Base-by-base conservation (phyloP, 1,140 invertebrate genomes). In the Mycetomoellerius zeteki region DNA sequence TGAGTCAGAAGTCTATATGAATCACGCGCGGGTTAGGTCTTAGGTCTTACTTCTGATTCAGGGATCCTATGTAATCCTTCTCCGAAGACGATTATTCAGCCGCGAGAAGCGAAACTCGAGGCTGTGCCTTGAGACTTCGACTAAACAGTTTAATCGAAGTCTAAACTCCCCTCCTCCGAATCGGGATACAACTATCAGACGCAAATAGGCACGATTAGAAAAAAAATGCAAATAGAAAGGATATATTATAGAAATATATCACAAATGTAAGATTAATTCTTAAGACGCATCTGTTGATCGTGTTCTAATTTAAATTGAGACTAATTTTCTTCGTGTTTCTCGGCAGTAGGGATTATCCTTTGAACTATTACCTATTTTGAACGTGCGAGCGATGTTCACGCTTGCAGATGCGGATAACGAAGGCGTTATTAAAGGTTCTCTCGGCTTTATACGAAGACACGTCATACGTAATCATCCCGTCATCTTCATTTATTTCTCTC, bases 401-500 rank as follows among this genome's bases (percentile, higher is more conserved):
- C 54, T 76, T 21, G 33, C 73, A 21, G 73, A 76, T 43, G 54
- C 54, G 54, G n/a, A 21, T 60, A 60, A n/a, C 19, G 24, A 64
- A 65, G 43, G 24, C 33, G 19, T 65, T 47, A 78, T 65, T 47
- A 78, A 78, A 47, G 19, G 37, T 47, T 37, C 8, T 24, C 33
- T 77, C 54, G 8, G 30, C 33, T 77, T 64, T 77, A 27, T 47
- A 47, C 47, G 4, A 65, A 8, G 24, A 65, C 54, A 65, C 24
- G 37, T 50, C 37, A 78, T n/a, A 78, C 60, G 30, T 43, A 76
- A 76, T 76, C 30, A 60, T 76, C n/a, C 30, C 30, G 54, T 76
- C 54, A 69, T 73, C 43, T 78, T 65, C 54, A 21, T 43, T 64
- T 47, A 64, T 27, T 7, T 78, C 19, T 65, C 19, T 3, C n/a